Conservation (phyloP, 2,797 vertebrate species). For the Macrochelys suwanniensis region DNA sequence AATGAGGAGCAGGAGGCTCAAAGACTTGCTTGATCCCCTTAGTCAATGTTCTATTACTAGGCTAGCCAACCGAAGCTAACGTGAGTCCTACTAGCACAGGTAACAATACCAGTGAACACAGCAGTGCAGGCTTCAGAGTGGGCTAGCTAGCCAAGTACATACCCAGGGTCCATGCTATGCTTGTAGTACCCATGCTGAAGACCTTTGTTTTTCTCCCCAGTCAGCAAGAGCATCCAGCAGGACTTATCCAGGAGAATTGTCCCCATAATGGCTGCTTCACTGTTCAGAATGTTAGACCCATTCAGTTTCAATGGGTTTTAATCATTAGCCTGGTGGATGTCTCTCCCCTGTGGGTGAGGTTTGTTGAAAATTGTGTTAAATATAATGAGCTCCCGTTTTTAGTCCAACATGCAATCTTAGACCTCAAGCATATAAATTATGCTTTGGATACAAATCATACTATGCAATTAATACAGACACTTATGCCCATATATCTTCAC, state of each 20-base stretch:
- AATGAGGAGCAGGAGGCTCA: not conserved
- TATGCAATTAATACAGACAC: no score
- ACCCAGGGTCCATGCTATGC: not conserved
- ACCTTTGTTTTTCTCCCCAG: not conserved
- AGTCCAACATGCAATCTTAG: no score
- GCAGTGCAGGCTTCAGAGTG: not conserved
- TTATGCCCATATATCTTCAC: no score
- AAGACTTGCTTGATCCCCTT: not conserved
- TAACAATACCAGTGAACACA: not conserved
- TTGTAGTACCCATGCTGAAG: not conserved
- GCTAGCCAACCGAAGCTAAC: not conserved
- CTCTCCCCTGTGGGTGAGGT: no score
- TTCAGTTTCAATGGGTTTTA: not conserved
- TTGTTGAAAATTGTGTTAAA: no score
- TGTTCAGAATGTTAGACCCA: not conserved
- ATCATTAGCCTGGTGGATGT: not conserved
- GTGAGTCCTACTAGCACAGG: not conserved
- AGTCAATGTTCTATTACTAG: not conserved
- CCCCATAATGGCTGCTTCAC: not conserved
- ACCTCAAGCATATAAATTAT: no score
- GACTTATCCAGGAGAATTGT: not conserved
- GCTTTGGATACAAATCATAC: no score
- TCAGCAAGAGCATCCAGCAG: not conserved
- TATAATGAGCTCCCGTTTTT: no score
- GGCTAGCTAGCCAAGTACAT: not conserved